Percentiles rank a stretch among this genome's conserved stretches.
Evolutionary conservation across 2,113 vertebrate species (phyloP).

Genomic region (Anser brachyrhynchus): DNA sequence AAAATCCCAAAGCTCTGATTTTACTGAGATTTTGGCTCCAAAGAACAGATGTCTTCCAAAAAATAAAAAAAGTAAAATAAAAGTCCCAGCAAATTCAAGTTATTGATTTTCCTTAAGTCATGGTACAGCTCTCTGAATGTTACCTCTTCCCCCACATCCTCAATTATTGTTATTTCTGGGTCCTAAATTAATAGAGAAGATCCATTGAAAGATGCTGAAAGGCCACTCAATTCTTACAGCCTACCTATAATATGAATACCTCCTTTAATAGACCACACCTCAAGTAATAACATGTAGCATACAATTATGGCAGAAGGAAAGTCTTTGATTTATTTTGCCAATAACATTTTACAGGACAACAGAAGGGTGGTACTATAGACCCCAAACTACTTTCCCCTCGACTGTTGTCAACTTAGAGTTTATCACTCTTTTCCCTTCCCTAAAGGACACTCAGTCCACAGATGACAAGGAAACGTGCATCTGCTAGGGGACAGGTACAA

Average conservation of each 20-base stretch:
- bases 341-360: neutral
- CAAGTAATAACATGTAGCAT: neutral
- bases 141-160: neutral
- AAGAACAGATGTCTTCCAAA: neutral
- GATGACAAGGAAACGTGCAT: neutral
- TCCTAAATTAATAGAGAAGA: neutral
- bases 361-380: rapidly evolving
- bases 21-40: neutral
- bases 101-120: neutral
- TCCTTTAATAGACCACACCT: neutral
- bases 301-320: neutral
- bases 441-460: neutral
- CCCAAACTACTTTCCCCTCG: neutral
- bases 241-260: rapidly evolving
- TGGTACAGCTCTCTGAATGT: neutral
- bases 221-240: neutral
- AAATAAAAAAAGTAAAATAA: neutral
- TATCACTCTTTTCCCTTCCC: neutral
- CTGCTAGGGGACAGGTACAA: neutral
- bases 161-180: neutral
- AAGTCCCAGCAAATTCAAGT: rapidly evolving
- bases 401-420: neutral
- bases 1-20: neutral
- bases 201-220: neutral
- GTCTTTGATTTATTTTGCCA: neutral